Evolutionary conservation across 1,140 invertebrate genomes (phyloP), one percentile per base, ranked within the genome.

Genomic region (Drosophila gunungcola): DNA sequence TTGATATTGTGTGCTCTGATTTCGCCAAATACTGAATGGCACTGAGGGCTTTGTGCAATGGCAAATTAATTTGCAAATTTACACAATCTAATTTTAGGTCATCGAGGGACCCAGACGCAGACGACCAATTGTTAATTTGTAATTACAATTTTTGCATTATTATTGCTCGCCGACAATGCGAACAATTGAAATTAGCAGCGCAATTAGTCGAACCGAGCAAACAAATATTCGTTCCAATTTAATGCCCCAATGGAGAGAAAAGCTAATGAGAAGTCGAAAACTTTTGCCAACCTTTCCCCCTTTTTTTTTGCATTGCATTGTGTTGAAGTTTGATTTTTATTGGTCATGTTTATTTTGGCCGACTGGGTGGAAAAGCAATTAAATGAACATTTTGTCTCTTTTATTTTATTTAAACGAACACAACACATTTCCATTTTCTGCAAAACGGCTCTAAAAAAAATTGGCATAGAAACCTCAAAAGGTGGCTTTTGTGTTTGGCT

Each of bases 161-260:
- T 86, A 80, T 80, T 78, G 65, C 48, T 16, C 72, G 77, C 58
- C 73, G 73, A 76, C 78, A 72, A 76, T 77, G 67, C 68, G 70
- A 89, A 88, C 84, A 89, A 89, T 89, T 83, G 84, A 89, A 89
- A 89, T 89, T 89, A 89, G 84, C 80, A 78, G 73, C 63, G 84
- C 80, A 89, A 89, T 89, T 89, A 89, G 76, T 89, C 80, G 78
- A 82, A 73, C 72, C 55, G 54, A 65, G 63, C 49, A 68, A 84
- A 72, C 57, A 58, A 64, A 43, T 52, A 64, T 61, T 48, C 48
- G 12, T 45, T 46, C 32, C 43, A 42, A 55, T 55, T 73, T 36
- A 36, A 67, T 34, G 62, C 60, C 52, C 41, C 54, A 58, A 62
- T 43, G 60, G 72, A 78, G 80, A 88, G 65, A 89, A 69, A 77